phyloP scores from a whole-genome alignment of 2,113 vertebrate species.

The Catagonus wagneri region DNA sequence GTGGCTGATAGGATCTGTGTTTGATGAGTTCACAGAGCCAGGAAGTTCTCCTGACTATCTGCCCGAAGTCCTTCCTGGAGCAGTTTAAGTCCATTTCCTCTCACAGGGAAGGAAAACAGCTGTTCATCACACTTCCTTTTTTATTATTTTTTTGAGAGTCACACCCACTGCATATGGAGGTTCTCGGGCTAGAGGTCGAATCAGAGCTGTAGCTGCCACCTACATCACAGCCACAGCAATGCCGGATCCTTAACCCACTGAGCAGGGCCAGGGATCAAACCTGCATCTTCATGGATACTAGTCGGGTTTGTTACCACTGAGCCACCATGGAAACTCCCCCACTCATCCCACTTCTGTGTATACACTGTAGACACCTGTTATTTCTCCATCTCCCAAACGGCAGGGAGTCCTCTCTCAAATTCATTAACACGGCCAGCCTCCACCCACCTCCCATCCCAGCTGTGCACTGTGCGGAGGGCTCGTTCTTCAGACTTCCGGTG shows the following conservation, averaged over 20 bases:
- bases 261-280: too few relatives aligned
- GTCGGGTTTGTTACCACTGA: too few relatives aligned
- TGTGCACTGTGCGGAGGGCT: neutral
- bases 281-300: too few relatives aligned
- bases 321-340: too few relatives aligned
- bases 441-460: neutral
- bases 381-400: neutral
- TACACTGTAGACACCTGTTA: neutral
- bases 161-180: too few relatives aligned
- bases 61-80: neutral
- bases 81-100: neutral
- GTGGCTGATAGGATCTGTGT: neutral
- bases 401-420: neutral
- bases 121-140: neutral
- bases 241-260: too few relatives aligned
- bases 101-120: neutral
- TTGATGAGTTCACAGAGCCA: neutral
- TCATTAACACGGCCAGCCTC: neutral
- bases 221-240: too few relatives aligned
- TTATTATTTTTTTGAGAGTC: too few relatives aligned
- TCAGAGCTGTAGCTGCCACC: too few relatives aligned
- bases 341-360: neutral
- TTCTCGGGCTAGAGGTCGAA: too few relatives aligned
- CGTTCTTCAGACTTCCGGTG: neutral
- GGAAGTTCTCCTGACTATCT: conserved; percentile 33